Conservation (phyloP, 1,140 invertebrate species). For the Pantala flavescens region DNA sequence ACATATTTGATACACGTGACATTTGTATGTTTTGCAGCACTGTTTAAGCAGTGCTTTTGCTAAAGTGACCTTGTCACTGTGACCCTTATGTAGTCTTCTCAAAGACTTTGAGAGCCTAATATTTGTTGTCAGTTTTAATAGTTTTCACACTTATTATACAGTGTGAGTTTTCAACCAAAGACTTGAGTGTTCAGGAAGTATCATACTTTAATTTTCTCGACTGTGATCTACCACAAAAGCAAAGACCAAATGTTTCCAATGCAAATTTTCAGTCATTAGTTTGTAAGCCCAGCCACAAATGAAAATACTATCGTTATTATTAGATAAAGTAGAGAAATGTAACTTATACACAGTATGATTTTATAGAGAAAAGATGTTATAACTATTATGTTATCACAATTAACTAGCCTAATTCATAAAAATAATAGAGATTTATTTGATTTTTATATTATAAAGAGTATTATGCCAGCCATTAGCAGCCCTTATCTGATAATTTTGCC, state of each 20-base stretch:
- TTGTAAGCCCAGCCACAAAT: neutral
- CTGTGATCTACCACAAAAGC: slow-evolving; percentile 3
- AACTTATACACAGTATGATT: neutral
- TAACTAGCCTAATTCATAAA: too few species aligned
- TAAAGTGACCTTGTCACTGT: slow-evolving; percentile 5
- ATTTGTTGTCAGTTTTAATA: neutral
- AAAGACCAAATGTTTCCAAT: neutral
- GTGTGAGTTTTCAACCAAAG: slow-evolving; percentile 5
- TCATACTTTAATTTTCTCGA: neutral
- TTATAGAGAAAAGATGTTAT: neutral
- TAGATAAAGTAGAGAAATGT: neutral
- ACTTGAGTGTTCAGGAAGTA: slow-evolving; percentile 1
- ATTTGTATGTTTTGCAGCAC: slow-evolving; percentile 4
- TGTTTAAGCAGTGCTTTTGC: neutral
- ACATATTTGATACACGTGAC: slow-evolving; percentile 2
- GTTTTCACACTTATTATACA: slow-evolving; percentile 2
- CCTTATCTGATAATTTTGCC: neutral
- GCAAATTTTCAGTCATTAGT: slow-evolving; percentile 6
- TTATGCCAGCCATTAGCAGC: neutral
- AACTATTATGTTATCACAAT: neutral
- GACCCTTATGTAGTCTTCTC: neutral
- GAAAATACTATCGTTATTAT: neutral
- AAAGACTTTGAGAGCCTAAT: neutral
- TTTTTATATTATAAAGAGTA: neutral
- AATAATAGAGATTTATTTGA: neutral